Evolutionary conservation across 2,888 invertebrate genomes (phyloP), one percentile per base, ranked within the genome.

Genomic region (Epinotia brunnichana): DNA sequence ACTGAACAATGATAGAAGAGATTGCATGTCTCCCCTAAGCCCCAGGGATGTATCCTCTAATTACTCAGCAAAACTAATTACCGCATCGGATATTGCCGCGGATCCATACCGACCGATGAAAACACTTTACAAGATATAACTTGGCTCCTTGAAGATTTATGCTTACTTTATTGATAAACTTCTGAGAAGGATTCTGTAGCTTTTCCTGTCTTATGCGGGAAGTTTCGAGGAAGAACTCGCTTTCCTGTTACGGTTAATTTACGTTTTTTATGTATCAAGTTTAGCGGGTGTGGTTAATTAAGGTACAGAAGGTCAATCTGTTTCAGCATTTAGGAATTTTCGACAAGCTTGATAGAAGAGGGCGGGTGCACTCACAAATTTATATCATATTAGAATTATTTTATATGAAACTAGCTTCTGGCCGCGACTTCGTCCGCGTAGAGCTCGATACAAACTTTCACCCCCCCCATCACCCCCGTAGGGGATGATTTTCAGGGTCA

Each of bases 171-270:
- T 82, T 82, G 82, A 83, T 83, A 81, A 84, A 83, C 81, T 83
- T 82, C 75, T 77, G 74, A 76, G 77, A 77, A 80, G 79, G 81
- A 80, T 79, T 80, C 76, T 77, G 77, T 74, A 78, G 78, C 77
- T 79, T 79, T 80, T 76, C 76, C 74, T 48, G 5, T 48, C 48
- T 48, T 48, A n/a, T 48, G 69, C 64, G 69, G 68, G 77, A 76
- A 85, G 79, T 84, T 84, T 76, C 61, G 67, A 75, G 78, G 76
- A 75, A 76, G 79, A 82, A 80, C 82, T 85, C 82, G 83, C 85
- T 86, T 84, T 82, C 83, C 77, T 83, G 82, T 82, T 85, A 83
- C 82, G 83, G 84, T 81, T 87, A 85, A 87, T 87, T 86, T 83
- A 81, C 78, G 81, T 82, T 85, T 70, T 86, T 85, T 85, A 86